Base-by-base conservation (phyloP, 1,140 invertebrate genomes). In the Dinoponera quadriceps region DNA sequence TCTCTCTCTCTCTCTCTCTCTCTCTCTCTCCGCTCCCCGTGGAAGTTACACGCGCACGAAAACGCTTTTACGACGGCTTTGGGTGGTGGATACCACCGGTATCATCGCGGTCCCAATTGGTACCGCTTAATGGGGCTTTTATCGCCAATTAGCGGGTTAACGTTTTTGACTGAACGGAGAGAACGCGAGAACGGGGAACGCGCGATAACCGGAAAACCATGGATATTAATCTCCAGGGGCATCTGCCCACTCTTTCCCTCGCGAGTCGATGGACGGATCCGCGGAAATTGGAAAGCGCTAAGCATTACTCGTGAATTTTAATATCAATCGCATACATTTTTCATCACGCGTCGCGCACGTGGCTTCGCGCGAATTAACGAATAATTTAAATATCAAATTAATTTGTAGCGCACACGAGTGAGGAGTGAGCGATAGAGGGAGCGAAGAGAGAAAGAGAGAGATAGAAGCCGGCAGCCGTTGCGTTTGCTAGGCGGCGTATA, bases 381-480 rank as follows among this genome's bases (percentile, higher is more conserved):
- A 16, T 20, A 73, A 82, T 62, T 49, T 73, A 48, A 33, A 74
- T 62, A 9, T n/a, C 20, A 33, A 44, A 74, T 82, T 74, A 51
- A 73, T 62, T 62, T n/a, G 14, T 7, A 62, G 20, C 44, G 5
- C 9, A 57, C n/a, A 9, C 48, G 29, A 29, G 29, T 82, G 59
- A 33, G 9, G 7, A 44, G 11, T 0, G 38, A 3, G 7, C 38
- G 38, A n/a, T n/a, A n/a, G n/a, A n/a, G n/a, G n/a, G n/a, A n/a
- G n/a, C n/a, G n/a, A n/a, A n/a, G n/a, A n/a, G n/a, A n/a, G n/a
- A n/a, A n/a, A n/a, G n/a, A n/a, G n/a, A n/a, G n/a, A n/a, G n/a
- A n/a, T n/a, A n/a, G n/a, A n/a, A n/a, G n/a, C 38, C 38, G 5
- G 29, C 29, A 5, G 29, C 2, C 3, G 18, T 18, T 16, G 38